Percentiles rank a stretch among this genome's conserved stretches.
Conservation (phyloP, 2,113 vertebrate species). For the Channa maculata region DNA sequence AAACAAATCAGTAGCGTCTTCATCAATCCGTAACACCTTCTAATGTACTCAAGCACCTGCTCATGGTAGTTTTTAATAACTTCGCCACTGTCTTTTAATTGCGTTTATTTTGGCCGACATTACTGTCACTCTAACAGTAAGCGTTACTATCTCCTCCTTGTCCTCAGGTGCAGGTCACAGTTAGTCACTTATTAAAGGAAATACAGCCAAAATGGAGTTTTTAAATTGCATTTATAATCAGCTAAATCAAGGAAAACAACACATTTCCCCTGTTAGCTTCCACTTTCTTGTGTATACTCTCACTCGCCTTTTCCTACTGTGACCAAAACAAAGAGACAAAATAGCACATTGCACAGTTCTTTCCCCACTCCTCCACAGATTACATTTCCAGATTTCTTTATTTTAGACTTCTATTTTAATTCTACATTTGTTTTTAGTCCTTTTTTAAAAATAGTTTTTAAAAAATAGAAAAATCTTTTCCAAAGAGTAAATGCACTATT, state of each 20-base stretch:
- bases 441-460: too few relatives aligned
- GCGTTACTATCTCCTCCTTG: not conserved
- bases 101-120: conserved; percentile 62
- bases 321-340: too few relatives aligned
- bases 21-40: conserved; percentile 88
- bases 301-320: too few relatives aligned
- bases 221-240: conserved; percentile 14
- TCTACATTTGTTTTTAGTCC: too few relatives aligned
- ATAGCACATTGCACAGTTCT: too few relatives aligned
- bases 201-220: not conserved
- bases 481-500: too few relatives aligned
- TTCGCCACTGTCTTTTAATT: conserved; percentile 78
- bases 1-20: conserved; percentile 88
- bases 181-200: not conserved
- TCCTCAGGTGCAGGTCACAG: not conserved
- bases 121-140: not conserved
- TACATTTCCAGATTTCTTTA: too few relatives aligned
- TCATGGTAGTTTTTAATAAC: conserved; percentile 88
- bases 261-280: too few relatives aligned
- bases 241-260: not conserved
- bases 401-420: too few relatives aligned
- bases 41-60: conserved; percentile 93
- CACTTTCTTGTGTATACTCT: too few relatives aligned
- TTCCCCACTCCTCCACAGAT: too few relatives aligned
- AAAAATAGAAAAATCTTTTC: too few relatives aligned